Conservation (phyloP, 2,888 invertebrate genomes). For the Epinotia nisella region DNA sequence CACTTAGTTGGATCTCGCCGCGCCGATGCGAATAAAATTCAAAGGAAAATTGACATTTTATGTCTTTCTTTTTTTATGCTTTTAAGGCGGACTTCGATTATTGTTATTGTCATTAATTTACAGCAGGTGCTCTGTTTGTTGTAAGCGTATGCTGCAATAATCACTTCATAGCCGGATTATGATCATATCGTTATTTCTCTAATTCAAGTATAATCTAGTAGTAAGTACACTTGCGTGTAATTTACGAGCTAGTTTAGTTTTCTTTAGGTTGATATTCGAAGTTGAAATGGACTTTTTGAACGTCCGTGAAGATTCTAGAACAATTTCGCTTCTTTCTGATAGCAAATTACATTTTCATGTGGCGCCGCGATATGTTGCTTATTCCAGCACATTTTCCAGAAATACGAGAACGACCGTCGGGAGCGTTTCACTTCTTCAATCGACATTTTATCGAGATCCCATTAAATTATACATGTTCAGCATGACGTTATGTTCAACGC, state of each 20-base stretch:
- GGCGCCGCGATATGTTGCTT: slow-evolving; percentile 35
- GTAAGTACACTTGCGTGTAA: neutral
- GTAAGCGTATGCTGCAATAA: slow-evolving; percentile 30
- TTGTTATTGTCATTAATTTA: slow-evolving; percentile 47
- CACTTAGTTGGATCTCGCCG: slow-evolving; percentile 76
- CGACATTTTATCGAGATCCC: slow-evolving; percentile 17
- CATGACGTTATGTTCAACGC: neutral
- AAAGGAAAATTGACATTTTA: slow-evolving; percentile 74
- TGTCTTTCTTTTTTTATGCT: slow-evolving; percentile 59
- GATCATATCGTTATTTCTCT: slow-evolving; percentile 4
- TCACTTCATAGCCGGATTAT: slow-evolving; percentile 16
- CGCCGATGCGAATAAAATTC: slow-evolving; percentile 75
- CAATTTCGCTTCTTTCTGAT: slow-evolving; percentile 40
- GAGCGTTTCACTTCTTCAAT: slow-evolving; percentile 29
- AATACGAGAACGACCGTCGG: slow-evolving; percentile 32
- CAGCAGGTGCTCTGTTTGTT: slow-evolving; percentile 39
- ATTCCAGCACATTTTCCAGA: slow-evolving; percentile 41
- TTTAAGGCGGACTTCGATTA: slow-evolving; percentile 52
- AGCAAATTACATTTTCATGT: slow-evolving; percentile 43
- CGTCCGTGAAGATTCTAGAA: slow-evolving; percentile 32
- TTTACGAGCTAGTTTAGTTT: neutral
- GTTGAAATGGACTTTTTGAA: slow-evolving; percentile 29
- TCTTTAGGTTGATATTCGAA: slow-evolving; percentile 8
- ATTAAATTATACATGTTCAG: slow-evolving; percentile 13
- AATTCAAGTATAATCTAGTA: neutral